A percentile compares a stretch with the other conserved stretches of the same genome.
Conservation (phyloP, 2,113 vertebrate species). For the Caracal caracal region DNA sequence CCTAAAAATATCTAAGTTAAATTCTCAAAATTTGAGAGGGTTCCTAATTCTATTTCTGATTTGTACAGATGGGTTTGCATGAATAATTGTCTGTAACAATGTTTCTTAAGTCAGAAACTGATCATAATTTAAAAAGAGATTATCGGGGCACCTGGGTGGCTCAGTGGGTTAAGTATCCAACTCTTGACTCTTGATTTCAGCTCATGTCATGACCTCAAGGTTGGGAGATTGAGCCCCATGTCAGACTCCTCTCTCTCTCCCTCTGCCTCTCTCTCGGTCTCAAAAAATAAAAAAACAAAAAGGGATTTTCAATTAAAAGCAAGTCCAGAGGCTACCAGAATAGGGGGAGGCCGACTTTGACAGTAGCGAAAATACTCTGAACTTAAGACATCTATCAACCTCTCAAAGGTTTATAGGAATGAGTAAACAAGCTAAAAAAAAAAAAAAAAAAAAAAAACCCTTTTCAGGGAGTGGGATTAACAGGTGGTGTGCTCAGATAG, state of each 20-base stretch:
- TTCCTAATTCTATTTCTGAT: not conserved
- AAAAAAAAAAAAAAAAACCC: no score
- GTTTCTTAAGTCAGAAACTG: not conserved
- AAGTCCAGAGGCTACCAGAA: not conserved
- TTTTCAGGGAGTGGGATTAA: not conserved
- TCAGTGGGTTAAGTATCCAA: no score
- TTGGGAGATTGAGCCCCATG: no score
- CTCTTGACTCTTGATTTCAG: no score
- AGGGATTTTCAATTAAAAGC: not conserved
- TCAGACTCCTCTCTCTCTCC: no score
- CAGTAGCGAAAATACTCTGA: not conserved
- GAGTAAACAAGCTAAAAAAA: not conserved
- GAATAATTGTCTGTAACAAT: not conserved
- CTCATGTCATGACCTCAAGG: no score
- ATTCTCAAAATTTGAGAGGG: not conserved
- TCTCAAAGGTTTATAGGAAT: not conserved
- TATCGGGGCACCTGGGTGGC: not conserved
- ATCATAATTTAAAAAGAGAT: not conserved
- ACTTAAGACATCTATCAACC: not conserved
- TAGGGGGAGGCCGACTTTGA: no score
- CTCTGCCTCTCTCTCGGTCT: no score
- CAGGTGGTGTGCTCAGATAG: accelerated
- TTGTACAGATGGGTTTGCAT: not conserved
- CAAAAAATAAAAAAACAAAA: not conserved
- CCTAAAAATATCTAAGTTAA: not conserved